These are phyloP conservation scores for Lithophane semibrunnea DNA, from an alignment of 2,888 invertebrate genomes.

Conservation along the genomic window DNA sequence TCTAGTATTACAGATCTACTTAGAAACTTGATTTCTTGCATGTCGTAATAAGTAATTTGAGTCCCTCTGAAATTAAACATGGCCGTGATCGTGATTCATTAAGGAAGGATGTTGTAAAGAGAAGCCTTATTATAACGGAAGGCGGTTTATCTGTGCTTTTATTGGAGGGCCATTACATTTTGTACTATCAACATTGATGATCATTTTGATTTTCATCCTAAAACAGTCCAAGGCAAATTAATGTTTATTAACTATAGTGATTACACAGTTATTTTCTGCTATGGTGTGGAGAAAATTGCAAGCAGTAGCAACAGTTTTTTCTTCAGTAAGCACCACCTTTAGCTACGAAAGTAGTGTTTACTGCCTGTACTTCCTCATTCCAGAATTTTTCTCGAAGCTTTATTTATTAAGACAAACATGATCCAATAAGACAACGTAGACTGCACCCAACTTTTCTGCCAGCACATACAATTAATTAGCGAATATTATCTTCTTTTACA, in stretches of 20 bases:
- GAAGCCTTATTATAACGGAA: constrained; percentile 47
- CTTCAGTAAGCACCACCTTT: constrained; percentile 26
- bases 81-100: constrained; percentile 49
- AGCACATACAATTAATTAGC: constrained; percentile 10
- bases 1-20: constrained; percentile 31
- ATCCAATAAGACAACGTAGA: background rate
- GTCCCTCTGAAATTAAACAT: constrained; percentile 30
- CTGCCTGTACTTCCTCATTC: constrained; percentile 36
- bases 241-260: background rate
- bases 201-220: background rate
- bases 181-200: background rate
- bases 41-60: constrained; percentile 31
- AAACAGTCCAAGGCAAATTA: background rate
- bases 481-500: constrained; percentile 28
- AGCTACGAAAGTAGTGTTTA: constrained; percentile 30
- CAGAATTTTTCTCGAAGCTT: constrained; percentile 34
- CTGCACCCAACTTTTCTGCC: background rate
- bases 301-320: constrained; percentile 31
- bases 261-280: constrained; percentile 30
- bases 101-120: constrained; percentile 52
- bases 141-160: constrained; percentile 2
- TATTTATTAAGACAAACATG: background rate
- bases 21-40: constrained; percentile 46
- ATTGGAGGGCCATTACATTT: constrained; percentile 5
- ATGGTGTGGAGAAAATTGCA: constrained; percentile 28